Base-by-base conservation (phyloP, 2,888 invertebrate genomes). In the Eristalis arbustorum region DNA sequence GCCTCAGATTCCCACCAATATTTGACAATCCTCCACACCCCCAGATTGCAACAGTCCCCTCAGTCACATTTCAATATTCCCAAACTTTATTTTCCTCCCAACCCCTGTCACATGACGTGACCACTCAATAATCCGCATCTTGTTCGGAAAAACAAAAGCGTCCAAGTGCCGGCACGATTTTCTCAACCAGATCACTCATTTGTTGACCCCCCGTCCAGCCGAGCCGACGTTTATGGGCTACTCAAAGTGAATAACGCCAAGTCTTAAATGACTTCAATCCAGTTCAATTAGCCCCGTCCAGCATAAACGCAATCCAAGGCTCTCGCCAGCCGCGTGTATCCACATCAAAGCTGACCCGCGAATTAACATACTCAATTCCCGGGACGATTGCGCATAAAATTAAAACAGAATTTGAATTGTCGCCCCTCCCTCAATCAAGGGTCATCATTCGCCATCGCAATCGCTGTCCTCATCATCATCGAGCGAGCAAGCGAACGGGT, bases 351-450 rank as follows among this genome's bases (percentile, higher is more conserved):
- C 49, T 31, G 37, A 62, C 14, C 25, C 40, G 40, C 22, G 62
- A 76, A 84, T 80, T 80, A 80, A 62, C 80, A 80, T 80, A 84
- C 67, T 68, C 84, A 80, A 80, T 80, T 84, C 42, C 28, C 63
- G 63, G 18, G 49, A 76, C 76, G 75, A 84, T 71, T 80, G 78
- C 68, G 73, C 81, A 72, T 71, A 81, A 72, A 75, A 80, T 84
- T 84, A 67, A 76, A 67, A 79, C 31, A 28, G 49, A 71, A 84
- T 79, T 84, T 83, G 83, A 83, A 83, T 83, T 83, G 69, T n/a
- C 59, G 61, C 11, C 37, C n/a, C 34, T 28, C 57, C 28, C 11
- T 31, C 67, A 18, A 18, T n/a, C 49, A 18, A n/a, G 18, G 49
- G 49, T 49, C 49, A 42, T 42, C 42, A 8, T 18, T n/a, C 49